Percentiles rank a stretch among this genome's conserved stretches.
phyloP scores from a whole-genome alignment of 2,113 vertebrate genomes.

The Eurypyga helias region DNA sequence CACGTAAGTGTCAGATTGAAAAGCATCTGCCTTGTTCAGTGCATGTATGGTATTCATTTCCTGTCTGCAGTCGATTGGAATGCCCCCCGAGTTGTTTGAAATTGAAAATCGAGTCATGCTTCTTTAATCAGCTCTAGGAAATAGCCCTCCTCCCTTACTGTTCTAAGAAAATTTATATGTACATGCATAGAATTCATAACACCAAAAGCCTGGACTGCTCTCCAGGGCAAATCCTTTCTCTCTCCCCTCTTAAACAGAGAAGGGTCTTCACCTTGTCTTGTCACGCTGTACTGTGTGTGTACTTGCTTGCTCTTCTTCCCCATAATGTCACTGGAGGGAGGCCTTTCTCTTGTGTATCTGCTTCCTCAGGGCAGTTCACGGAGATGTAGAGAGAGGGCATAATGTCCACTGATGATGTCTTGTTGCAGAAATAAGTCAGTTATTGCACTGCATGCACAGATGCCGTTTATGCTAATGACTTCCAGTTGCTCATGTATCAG shows the following conservation, averaged over 20 bases:
- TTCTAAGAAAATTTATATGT: constrained; percentile 17
- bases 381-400: background rate
- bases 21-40: constrained; percentile 78
- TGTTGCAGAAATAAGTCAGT: background rate
- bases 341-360: constrained; percentile 25
- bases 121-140: constrained; percentile 85
- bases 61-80: constrained; percentile 76
- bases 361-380: background rate
- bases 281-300: background rate
- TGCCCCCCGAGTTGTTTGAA: constrained; percentile 79
- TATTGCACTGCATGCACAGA: background rate
- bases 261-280: background rate
- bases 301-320: background rate
- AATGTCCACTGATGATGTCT: background rate
- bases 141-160: constrained; percentile 39
- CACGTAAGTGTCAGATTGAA: constrained; percentile 75
- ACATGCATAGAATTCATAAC: background rate
- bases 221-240: background rate
- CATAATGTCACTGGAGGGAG: constrained; percentile 38
- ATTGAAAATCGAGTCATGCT: constrained; percentile 86
- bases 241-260: background rate
- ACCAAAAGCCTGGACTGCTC: background rate
- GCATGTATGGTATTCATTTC: constrained; percentile 84
- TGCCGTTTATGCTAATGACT: background rate
- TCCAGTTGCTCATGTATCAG: background rate